phyloP scores from a whole-genome alignment of 2,888 invertebrate genomes.

The Polyommatus iphigenia region DNA sequence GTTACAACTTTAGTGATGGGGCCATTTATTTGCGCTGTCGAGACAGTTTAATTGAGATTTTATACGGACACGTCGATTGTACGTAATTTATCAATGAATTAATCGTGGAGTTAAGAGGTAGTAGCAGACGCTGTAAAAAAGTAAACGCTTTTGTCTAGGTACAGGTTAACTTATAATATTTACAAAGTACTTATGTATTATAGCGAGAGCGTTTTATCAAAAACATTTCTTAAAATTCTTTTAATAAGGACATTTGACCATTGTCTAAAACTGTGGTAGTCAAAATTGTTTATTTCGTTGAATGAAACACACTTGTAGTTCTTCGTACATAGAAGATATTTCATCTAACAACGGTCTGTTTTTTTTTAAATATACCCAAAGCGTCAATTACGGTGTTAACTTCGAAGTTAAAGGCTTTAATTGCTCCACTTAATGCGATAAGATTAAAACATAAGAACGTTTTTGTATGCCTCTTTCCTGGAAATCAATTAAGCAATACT shows the following conservation, averaged over 20 bases:
- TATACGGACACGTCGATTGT: constrained; percentile 11
- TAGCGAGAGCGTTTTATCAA: no score
- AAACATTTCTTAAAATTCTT: background rate
- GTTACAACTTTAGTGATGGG: constrained; percentile 53
- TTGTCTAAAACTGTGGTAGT: no score
- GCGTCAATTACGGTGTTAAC: background rate
- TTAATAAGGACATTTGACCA: background rate
- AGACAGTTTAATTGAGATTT: constrained; percentile 34
- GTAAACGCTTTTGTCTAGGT: background rate
- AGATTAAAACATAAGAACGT: constrained; percentile 14
- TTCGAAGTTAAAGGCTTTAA: constrained; percentile 8
- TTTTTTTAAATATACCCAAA: background rate
- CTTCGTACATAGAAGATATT: background rate
- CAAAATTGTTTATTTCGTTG: background rate
- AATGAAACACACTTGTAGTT: background rate
- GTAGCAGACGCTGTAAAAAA: background rate
- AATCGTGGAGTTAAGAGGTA: background rate
- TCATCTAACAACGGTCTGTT: background rate
- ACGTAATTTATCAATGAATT: constrained; percentile 7
- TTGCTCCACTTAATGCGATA: constrained; percentile 14
- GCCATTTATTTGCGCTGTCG: constrained; percentile 39
- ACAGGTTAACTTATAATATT: background rate
- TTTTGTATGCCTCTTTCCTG: background rate
- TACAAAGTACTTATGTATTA: no score
- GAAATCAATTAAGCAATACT: background rate